Percentiles rank a stretch among this genome's conserved stretches.
Evolutionary conservation across 1,140 invertebrate species (phyloP).

Genomic region (Drosophila parabipectinata): DNA sequence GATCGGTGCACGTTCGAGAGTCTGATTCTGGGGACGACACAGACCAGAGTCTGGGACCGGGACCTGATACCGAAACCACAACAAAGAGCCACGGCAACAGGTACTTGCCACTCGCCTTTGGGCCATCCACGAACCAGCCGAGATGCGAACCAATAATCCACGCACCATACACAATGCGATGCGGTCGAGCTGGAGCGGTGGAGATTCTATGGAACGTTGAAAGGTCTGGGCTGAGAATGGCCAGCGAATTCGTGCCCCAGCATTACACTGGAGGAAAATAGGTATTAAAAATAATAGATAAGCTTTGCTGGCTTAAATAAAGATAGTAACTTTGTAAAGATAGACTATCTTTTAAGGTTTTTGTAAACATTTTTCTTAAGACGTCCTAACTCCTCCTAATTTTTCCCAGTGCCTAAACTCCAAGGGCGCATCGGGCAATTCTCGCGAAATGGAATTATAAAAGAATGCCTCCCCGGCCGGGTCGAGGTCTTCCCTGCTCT

Average conservation of each 20-base stretch:
- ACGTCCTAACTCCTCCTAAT: no score
- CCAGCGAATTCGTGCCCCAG: constrained; percentile 59
- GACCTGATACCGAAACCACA: constrained; percentile 48
- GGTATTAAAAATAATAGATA: neutral
- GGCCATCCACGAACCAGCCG: constrained; percentile 48
- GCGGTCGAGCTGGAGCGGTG: constrained; percentile 45
- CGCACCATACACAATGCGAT: constrained; percentile 47
- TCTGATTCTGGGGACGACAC: constrained; percentile 6
- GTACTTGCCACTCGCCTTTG: constrained; percentile 76
- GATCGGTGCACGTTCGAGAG: constrained; percentile 58
- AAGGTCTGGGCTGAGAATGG: constrained; percentile 41
- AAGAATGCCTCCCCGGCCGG: constrained; percentile 75
- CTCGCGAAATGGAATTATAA: constrained; percentile 84
- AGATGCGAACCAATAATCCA: constrained; percentile 81
- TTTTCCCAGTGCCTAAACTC: constrained; percentile 46
- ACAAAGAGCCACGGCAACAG: constrained; percentile 76
- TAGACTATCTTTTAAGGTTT: no score
- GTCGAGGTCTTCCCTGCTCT: constrained; percentile 27
- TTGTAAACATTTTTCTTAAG: neutral
- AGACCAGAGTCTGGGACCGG: constrained; percentile 22
- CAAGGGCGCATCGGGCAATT: constrained; percentile 80
- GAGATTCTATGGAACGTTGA: constrained; percentile 67
- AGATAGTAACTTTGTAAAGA: no score
- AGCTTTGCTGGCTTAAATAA: no score
- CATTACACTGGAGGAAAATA: constrained; percentile 27